phyloP scores from a whole-genome alignment of 2,113 vertebrate species.

The Hipposideros armiger region DNA sequence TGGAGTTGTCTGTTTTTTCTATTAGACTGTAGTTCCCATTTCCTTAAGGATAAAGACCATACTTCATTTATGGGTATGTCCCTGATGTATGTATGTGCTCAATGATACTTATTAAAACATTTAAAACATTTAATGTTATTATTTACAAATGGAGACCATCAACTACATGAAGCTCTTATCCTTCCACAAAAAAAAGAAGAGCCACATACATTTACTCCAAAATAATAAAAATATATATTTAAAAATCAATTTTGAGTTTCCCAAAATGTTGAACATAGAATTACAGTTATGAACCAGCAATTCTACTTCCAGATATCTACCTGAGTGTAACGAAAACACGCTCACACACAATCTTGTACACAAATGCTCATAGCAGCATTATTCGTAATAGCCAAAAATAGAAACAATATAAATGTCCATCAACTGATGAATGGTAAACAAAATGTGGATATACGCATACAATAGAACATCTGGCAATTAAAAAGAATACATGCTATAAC shows the following conservation, averaged over 20 bases:
- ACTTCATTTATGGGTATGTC: neutral
- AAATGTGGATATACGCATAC: neutral
- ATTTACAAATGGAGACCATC: neutral
- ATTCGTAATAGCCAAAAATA: neutral
- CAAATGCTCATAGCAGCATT: neutral
- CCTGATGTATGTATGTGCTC: neutral
- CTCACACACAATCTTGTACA: neutral
- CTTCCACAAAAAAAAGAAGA: neutral
- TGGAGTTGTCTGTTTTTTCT: neutral
- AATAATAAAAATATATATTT: conserved; percentile 10
- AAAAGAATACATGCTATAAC: neutral
- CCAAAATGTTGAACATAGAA: neutral
- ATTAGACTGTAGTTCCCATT: neutral
- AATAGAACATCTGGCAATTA: neutral
- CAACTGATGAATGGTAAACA: neutral
- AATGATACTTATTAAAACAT: conserved; percentile 6
- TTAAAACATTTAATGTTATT: conserved; percentile 17
- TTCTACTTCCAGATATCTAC: neutral
- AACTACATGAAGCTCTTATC: neutral
- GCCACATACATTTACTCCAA: neutral
- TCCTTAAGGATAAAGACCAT: neutral
- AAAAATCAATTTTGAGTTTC: conserved; percentile 10
- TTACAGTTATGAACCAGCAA: neutral
- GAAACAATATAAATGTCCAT: neutral
- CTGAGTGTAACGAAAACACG: conserved; percentile 24